Evolutionary conservation across 2,113 vertebrate species (phyloP).

Genomic region (Phyllostomus discolor): DNA sequence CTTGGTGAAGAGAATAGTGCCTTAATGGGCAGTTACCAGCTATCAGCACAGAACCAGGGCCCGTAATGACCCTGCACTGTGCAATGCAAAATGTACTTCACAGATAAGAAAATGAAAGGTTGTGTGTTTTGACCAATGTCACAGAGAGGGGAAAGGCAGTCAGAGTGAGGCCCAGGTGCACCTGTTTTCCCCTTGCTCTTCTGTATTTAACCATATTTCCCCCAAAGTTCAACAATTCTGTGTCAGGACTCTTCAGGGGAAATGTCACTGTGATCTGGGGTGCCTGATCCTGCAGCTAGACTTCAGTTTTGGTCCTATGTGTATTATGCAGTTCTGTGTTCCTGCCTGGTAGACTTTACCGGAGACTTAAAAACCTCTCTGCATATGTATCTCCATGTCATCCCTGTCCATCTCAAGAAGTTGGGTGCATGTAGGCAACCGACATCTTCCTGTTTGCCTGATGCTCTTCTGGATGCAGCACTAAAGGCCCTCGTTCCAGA

Average conservation of each 20-base stretch:
- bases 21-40: constrained; percentile 23
- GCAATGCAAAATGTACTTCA: not conserved
- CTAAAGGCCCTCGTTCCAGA: not conserved
- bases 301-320: not conserved
- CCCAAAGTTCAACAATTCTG: not conserved
- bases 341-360: not conserved
- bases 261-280: not conserved
- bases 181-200: not conserved
- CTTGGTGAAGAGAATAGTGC: not conserved
- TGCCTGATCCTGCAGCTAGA: not conserved
- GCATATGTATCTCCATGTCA: not conserved
- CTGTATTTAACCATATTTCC: not conserved
- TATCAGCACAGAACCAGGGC: not conserved
- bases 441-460: not conserved
- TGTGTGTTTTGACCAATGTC: not conserved
- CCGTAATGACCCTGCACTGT: not conserved
- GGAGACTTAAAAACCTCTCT: not conserved
- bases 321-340: not conserved
- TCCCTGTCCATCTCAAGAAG: not conserved
- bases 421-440: rapidly evolving
- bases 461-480: not conserved
- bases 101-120: not conserved
- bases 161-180: not conserved
- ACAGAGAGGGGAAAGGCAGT: not conserved
- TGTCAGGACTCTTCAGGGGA: not conserved